Evolutionary conservation across 1,140 invertebrate species (phyloP), one percentile per base, ranked within the genome.

Genomic region (Drosophila miranda): DNA sequence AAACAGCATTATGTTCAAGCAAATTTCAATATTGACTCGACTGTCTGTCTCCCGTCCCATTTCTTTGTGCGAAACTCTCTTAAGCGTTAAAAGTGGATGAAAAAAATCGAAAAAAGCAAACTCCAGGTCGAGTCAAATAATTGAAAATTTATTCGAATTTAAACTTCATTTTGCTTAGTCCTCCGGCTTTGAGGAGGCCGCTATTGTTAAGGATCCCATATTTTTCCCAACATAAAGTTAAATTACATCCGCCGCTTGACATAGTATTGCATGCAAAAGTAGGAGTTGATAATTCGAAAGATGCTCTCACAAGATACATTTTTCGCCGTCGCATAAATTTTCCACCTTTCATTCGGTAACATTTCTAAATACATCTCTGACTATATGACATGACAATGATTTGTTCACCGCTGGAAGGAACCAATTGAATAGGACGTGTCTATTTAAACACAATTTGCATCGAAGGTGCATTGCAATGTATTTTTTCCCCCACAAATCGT

Each of bases 111-210:
- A 19, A 19, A 19, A 19, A 26, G 23, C 23, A 26, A 26, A 26
- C 59, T 67, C 55, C 30, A 63, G 59, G 62, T 26, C 43, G 50
- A 52, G 41, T 70, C 8, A 56, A 73, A 79, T 83, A 76, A 86
- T 80, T 80, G 68, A 84, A 80, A 80, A 80, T 86, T 86, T 84
- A 86, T 80, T 80, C 51, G 60, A 77, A 73, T 69, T 59, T 34
- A 8, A 60, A 73, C 48, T 79, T 73, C 51, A 75, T 84, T 73
- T 58, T 1, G 48, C 28, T 56, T 43, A 13, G 28, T 13, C 42
- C 59, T 26, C 51, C 51, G 23, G 58, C 52, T 41, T 73, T 43
- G 46, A 41, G 34, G 19, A 38, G 44, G 30, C 46, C 70, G 49
- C 45, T 57, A 51, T 78, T 83, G 59, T 78, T 53, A 46, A 42